Conservation (phyloP, 2,113 vertebrate species). For the Phodopus roborovskii region DNA sequence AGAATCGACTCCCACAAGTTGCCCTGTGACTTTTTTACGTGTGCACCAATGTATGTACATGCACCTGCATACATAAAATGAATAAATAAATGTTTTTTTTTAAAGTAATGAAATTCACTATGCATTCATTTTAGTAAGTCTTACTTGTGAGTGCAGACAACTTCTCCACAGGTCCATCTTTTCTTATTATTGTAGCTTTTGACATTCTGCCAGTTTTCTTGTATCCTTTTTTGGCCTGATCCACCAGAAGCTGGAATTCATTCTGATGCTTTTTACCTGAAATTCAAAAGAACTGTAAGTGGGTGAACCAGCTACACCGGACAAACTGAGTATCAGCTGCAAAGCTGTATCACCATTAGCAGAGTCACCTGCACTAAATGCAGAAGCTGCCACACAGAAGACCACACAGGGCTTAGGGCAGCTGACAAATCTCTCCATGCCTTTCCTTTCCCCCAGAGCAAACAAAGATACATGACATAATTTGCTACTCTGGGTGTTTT, state of each 20-base stretch:
- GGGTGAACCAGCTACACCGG: not conserved
- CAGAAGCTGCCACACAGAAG: not conserved
- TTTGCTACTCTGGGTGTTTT: not conserved
- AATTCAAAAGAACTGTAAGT: conserved; percentile 68
- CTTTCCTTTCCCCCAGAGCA: not conserved
- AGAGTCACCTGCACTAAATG: not conserved
- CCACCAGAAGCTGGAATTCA: conserved; percentile 92
- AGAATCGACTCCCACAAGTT: not conserved
- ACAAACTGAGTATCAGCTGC: not conserved
- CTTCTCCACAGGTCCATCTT: conserved; percentile 24
- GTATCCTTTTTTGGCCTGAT: conserved; percentile 90
- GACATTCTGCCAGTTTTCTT: conserved; percentile 79
- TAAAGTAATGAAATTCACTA: not conserved
- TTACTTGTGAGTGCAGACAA: conserved; percentile 71
- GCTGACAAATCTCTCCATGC: not conserved
- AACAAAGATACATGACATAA: not conserved
- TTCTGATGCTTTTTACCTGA: conserved; percentile 92
- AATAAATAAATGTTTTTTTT: not conserved
- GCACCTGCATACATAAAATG: not conserved
- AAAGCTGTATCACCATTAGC: not conserved
- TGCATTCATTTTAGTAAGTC: not conserved
- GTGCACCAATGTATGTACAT: not conserved
- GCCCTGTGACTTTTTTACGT: not conserved
- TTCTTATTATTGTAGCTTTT: conserved; percentile 36
- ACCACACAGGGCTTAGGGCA: not conserved